phyloP scores from a whole-genome alignment of 2,888 invertebrate genomes.

The Mesoligia furuncula region DNA sequence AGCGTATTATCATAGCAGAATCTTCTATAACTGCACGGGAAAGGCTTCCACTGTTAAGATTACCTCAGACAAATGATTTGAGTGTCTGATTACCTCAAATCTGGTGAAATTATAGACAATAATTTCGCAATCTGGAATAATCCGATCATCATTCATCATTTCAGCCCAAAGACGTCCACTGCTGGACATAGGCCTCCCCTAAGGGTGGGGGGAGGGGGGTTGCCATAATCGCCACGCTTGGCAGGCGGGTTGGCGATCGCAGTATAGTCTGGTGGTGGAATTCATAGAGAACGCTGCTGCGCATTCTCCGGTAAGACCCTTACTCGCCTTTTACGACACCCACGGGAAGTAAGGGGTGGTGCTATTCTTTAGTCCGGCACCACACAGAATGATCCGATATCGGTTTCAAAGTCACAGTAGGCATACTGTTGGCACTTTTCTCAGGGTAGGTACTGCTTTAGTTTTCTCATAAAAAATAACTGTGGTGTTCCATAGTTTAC shows the following conservation, averaged over 20 bases:
- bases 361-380: no score
- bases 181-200: no score
- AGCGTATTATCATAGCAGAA: background rate
- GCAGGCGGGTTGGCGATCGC: no score
- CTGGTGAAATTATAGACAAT: background rate
- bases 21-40: background rate
- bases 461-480: background rate
- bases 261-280: no score
- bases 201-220: no score
- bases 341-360: no score
- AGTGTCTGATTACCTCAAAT: conserved; percentile 13
- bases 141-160: no score
- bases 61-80: background rate
- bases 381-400: background rate
- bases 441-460: background rate
- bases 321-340: no score
- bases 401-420: conserved; percentile 8
- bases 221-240: no score
- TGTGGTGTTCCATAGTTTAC: background rate
- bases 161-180: no score
- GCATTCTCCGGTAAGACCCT: no score
- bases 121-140: background rate
- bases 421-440: conserved; percentile 6
- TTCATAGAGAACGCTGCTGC: no score
- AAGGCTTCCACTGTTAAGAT: background rate